phyloP scores from a whole-genome alignment of 2,888 invertebrate genomes.

The Tuta absoluta region DNA sequence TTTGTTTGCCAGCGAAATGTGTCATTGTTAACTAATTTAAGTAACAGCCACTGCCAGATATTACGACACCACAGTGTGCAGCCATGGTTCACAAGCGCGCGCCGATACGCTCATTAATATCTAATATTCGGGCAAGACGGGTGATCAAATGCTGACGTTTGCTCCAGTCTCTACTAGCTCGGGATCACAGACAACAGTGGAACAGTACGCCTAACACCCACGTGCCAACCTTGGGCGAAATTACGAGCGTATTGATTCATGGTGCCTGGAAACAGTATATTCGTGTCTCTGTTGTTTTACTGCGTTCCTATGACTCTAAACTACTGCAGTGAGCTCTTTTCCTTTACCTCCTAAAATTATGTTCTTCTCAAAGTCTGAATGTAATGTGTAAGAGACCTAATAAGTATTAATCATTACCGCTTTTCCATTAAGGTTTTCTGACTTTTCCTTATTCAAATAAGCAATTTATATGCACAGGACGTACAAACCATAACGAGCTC shows the following conservation, averaged over 20 bases:
- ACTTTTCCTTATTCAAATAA: slow-evolving; percentile 63
- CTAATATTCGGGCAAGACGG: slow-evolving; percentile 29
- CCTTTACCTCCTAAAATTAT: neutral
- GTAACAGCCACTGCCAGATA: slow-evolving; percentile 77
- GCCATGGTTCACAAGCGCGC: slow-evolving; percentile 49
- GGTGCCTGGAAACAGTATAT: slow-evolving; percentile 55
- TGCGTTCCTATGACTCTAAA: slow-evolving; percentile 44
- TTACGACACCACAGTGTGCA: slow-evolving; percentile 66
- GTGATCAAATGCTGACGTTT: slow-evolving; percentile 35
- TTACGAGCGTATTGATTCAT: slow-evolving; percentile 61
- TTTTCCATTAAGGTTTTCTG: slow-evolving; percentile 48
- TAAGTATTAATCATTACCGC: slow-evolving; percentile 33
- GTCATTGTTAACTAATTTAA: slow-evolving; percentile 82
- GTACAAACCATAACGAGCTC: slow-evolving; percentile 63
- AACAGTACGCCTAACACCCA: slow-evolving; percentile 30
- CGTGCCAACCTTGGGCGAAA: slow-evolving; percentile 41
- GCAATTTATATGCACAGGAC: slow-evolving; percentile 72
- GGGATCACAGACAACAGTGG: slow-evolving; percentile 16
- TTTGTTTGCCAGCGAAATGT: slow-evolving; percentile 81
- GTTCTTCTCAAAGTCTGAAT: neutral
- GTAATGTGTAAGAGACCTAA: neutral
- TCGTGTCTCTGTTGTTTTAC: slow-evolving; percentile 53
- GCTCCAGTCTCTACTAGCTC: slow-evolving; percentile 20
- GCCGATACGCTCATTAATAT: slow-evolving; percentile 53
- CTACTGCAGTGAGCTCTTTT: neutral